Conservation (phyloP, 2,888 invertebrate genomes). For the Crepidodera aurea region DNA sequence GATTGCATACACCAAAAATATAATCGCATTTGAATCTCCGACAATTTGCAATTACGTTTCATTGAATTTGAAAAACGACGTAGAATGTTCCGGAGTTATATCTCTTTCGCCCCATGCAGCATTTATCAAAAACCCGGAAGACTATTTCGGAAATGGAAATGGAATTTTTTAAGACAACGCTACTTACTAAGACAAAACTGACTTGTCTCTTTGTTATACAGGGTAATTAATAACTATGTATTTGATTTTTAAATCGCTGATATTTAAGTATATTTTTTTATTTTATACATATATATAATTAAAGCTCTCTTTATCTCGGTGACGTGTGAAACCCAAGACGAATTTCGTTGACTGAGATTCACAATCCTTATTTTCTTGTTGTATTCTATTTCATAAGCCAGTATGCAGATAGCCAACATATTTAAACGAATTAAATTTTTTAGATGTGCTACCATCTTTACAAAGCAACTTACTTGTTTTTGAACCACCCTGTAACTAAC, state of each 20-base stretch:
- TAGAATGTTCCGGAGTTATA: slow-evolving; percentile 17
- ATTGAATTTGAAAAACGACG: slow-evolving; percentile 28
- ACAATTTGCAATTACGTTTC: slow-evolving; percentile 36
- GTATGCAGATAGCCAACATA: too few relatives aligned
- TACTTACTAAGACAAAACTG: not conserved
- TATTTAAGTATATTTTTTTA: too few relatives aligned
- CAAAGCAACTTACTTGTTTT: too few relatives aligned
- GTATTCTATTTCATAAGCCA: not conserved
- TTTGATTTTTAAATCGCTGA: too few relatives aligned
- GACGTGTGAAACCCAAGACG: not conserved
- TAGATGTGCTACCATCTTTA: too few relatives aligned
- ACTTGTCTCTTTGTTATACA: too few relatives aligned
- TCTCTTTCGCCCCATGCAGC: slow-evolving; percentile 8
- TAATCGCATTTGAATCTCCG: slow-evolving; percentile 35
- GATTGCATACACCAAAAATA: slow-evolving; percentile 29
- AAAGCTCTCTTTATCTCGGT: not conserved
- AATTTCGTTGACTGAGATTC: not conserved
- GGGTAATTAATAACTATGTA: too few relatives aligned
- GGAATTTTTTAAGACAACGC: not conserved
- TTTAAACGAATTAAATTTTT: too few relatives aligned
- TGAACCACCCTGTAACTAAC: too few relatives aligned
- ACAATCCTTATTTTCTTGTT: not conserved
- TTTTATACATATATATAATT: too few relatives aligned
- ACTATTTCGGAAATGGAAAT: not conserved
- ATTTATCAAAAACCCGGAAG: slow-evolving; percentile 17